These are phyloP conservation scores for Drosophila demipolita DNA, from an alignment of 2,888 invertebrate genomes.

Conservation along the genomic window DNA sequence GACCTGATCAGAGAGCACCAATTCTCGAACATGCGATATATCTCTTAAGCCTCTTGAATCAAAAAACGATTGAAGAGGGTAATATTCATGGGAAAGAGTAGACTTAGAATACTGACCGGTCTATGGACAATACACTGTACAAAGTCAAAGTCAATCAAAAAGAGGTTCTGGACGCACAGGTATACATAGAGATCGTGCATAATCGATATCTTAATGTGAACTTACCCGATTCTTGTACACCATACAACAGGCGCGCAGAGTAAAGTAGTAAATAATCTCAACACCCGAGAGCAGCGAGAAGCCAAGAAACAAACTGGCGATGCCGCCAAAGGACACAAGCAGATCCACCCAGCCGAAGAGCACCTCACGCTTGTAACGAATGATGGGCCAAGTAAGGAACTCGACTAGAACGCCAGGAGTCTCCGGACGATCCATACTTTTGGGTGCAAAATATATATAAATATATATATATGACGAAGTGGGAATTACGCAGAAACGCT, in stretches of 20 bases:
- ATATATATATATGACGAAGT: neutral
- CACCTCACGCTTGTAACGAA: conserved; percentile 91
- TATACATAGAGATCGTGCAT: neutral
- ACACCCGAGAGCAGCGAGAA: conserved; percentile 91
- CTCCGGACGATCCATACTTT: conserved; percentile 63
- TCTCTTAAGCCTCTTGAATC: neutral
- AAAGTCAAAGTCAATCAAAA: neutral
- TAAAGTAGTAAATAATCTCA: conserved; percentile 92
- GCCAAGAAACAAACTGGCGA: conserved; percentile 87
- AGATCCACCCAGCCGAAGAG: conserved; percentile 94
- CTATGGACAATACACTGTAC: neutral
- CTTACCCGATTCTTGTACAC: conserved; percentile 84
- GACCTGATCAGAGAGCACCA: neutral
- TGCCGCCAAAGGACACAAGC: conserved; percentile 87
- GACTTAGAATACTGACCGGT: neutral
- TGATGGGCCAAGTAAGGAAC: conserved; percentile 90
- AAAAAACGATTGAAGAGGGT: neutral
- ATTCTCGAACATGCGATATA: neutral
- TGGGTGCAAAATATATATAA: too few relatives aligned
- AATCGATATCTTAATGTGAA: neutral
- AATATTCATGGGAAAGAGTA: neutral
- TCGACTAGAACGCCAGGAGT: conserved; percentile 83
- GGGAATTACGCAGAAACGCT: conserved; percentile 73
- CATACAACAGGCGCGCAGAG: conserved; percentile 87
- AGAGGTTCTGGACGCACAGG: neutral